Evolutionary conservation across 1,140 invertebrate species (phyloP), one percentile per base, ranked within the genome.

Genomic region (Charaxes varanes): DNA sequence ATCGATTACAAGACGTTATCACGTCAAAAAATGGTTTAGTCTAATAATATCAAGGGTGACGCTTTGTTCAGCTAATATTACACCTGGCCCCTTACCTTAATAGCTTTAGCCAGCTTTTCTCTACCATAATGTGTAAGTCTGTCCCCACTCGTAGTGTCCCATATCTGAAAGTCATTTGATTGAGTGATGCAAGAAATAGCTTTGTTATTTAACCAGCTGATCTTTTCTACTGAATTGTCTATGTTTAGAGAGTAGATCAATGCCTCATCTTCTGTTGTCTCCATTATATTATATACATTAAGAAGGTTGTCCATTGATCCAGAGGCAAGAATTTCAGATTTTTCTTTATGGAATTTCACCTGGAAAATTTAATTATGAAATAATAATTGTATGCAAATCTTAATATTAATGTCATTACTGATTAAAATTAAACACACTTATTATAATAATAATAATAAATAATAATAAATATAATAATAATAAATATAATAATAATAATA

Each of bases 291-390:
- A 73, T 91, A 97, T 10, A 95, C 64, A 82, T 97, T 97, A 0
- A 97, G 89, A 1, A 97, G 82, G 0, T 95, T 94, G 84, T 97
- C 95, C 0, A 90, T 89, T 11, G 93, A 92, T 0, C 93, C 93
- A 0, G 92, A 90, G 24, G 90, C 88, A 26, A 97, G 62, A 10
- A 86, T 76, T 69, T 94, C 88, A 5, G 86, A 70, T 63, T 92
- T 88, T n/a, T 53, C 78, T 21, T 90, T 85, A 85, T 96, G 91
- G 77, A 97, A 98, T 54, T 87, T 84, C 0, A 96, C 86, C 86
- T 88, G 73, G 0, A 69, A 67, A 28, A 31, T 18, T 8, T n/a
- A 27, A n/a, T n/a, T n/a, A n/a, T n/a, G n/a, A n/a, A n/a, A n/a
- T n/a, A n/a, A n/a, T n/a, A n/a, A n/a, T n/a, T n/a, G n/a, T n/a